These are phyloP conservation scores for Nezara viridula DNA, from an alignment of 2,888 invertebrate species.

Conservation along the genomic window DNA sequence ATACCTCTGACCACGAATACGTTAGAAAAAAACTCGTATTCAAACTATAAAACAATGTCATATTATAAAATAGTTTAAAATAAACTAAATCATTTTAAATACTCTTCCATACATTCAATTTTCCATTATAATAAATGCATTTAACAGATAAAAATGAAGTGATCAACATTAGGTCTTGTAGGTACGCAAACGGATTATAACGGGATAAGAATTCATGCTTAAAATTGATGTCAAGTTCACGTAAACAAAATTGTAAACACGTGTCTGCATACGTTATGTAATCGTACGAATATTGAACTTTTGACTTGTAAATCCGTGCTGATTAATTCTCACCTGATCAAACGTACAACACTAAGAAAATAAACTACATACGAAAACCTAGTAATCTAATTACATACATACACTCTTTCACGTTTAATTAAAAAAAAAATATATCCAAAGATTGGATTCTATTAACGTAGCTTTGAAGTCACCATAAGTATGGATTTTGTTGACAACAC, in stretches of 20 bases:
- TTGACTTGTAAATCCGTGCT: neutral
- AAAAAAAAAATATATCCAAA: neutral
- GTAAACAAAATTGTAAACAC: neutral
- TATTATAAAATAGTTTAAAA: no score
- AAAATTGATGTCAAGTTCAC: neutral
- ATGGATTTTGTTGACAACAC: neutral
- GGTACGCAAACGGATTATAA: neutral
- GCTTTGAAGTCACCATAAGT: neutral
- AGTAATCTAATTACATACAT: neutral
- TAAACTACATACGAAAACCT: no score
- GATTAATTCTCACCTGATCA: neutral
- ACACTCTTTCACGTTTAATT: neutral
- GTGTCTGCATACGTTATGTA: neutral
- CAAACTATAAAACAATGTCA: neutral
- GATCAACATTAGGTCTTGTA: neutral
- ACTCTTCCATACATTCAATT: no score
- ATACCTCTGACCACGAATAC: neutral
- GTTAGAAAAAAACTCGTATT: no score
- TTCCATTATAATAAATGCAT: no score
- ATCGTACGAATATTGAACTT: slow-evolving; percentile 4
- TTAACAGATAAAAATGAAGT: neutral
- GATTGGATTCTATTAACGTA: neutral
- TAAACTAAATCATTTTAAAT: no score
- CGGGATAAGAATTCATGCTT: neutral
- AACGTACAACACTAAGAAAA: neutral